A percentile compares a stretch with the other conserved stretches of the same genome.
These are phyloP conservation scores for Reticulitermes speratus DNA, from an alignment of 1,140 invertebrate genomes.

Conservation along the genomic window DNA sequence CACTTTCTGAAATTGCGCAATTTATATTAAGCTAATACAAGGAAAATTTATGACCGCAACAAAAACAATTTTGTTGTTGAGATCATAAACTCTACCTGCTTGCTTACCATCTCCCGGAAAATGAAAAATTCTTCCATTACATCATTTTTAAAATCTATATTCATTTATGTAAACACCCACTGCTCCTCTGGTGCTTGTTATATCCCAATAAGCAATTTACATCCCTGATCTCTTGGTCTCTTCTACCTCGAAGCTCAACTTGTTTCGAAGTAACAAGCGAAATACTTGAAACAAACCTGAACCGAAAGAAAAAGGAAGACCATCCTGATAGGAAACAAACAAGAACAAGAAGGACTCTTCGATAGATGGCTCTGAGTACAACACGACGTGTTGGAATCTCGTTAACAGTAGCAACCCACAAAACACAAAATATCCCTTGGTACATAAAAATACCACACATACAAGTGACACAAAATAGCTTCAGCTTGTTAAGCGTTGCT, in stretches of 20 bases:
- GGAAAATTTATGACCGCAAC: too few relatives aligned
- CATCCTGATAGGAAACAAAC: neutral
- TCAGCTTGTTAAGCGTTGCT: neutral
- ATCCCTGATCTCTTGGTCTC: neutral
- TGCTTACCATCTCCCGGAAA: too few relatives aligned
- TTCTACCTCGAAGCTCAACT: neutral
- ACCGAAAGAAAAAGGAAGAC: neutral
- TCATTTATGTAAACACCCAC: too few relatives aligned
- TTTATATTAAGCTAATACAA: too few relatives aligned
- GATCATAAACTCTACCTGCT: too few relatives aligned
- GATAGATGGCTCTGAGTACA: neutral
- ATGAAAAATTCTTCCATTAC: too few relatives aligned
- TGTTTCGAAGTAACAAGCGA: neutral
- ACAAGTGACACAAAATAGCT: neutral
- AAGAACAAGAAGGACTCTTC: neutral
- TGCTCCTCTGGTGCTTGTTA: neutral
- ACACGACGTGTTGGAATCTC: constrained; percentile 3
- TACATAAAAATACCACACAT: neutral
- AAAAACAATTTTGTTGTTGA: too few relatives aligned
- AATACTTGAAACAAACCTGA: neutral
- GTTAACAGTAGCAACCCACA: constrained; percentile 1
- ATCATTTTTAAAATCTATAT: too few relatives aligned
- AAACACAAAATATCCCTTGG: neutral
- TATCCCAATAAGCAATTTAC: neutral
- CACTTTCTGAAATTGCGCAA: too few relatives aligned